phyloP scores from a whole-genome alignment of 2,113 vertebrate genomes.

The Rhabdomys dilectus region DNA sequence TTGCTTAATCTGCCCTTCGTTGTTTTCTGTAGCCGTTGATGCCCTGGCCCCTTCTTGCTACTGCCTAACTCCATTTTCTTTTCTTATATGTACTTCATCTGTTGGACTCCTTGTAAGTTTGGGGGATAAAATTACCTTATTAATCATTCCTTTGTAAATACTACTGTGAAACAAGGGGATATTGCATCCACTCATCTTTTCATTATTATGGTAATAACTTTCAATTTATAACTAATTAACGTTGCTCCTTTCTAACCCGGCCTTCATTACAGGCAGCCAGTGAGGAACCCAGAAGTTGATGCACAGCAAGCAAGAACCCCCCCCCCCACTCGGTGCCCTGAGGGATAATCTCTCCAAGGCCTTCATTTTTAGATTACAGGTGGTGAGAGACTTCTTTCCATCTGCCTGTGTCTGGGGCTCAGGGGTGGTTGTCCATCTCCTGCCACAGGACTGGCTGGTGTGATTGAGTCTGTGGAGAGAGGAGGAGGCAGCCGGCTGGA shows the following conservation, averaged over 20 bases:
- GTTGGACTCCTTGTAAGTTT: slow-evolving; percentile 72
- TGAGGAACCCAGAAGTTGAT: neutral
- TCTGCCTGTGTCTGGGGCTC: neutral
- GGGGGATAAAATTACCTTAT: slow-evolving; percentile 76
- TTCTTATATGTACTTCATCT: neutral
- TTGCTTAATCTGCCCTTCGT: neutral
- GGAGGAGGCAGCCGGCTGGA: neutral
- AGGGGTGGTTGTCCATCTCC: neutral
- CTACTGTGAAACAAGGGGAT: slow-evolving; percentile 71
- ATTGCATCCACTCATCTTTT: slow-evolving; percentile 78
- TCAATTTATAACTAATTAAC: slow-evolving; percentile 86
- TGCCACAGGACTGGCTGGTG: neutral
- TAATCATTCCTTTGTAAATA: slow-evolving; percentile 84
- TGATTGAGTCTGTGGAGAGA: neutral
- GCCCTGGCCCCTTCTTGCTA: neutral
- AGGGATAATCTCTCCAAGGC: neutral
- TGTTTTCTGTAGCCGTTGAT: neutral
- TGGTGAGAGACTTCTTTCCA: neutral
- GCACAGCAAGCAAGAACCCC: neutral
- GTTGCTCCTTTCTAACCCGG: slow-evolving; percentile 73
- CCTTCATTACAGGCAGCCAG: slow-evolving; percentile 70
- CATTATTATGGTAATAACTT: slow-evolving; percentile 86
- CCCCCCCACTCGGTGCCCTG: neutral
- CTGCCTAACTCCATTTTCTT: slow-evolving; percentile 9
- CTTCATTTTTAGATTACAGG: neutral